Conservation (phyloP, 2,797 vertebrate species). For the Apodemus agrarius region DNA sequence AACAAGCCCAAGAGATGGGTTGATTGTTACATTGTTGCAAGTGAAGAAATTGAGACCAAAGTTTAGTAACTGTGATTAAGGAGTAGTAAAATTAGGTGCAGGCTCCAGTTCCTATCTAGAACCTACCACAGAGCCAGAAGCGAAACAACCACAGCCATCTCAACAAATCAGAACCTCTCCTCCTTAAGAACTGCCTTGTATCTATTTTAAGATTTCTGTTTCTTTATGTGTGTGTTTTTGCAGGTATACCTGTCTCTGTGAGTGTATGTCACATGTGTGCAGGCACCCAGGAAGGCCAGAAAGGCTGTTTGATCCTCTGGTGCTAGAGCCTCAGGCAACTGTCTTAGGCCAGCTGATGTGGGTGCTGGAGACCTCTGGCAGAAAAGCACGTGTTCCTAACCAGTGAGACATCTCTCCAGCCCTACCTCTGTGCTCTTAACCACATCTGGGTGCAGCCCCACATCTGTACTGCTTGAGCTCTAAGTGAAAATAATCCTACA, state of each 20-base stretch:
- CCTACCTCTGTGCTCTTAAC: background rate
- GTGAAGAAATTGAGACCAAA: background rate
- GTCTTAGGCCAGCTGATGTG: background rate
- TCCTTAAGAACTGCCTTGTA: background rate
- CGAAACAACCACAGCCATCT: background rate
- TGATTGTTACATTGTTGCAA: background rate
- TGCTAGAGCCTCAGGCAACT: no score
- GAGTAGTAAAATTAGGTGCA: background rate
- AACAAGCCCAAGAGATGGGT: background rate
- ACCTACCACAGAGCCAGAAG: background rate
- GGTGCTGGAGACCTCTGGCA: background rate
- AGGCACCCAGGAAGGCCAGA: background rate
- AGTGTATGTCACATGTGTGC: background rate
- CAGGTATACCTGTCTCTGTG: background rate
- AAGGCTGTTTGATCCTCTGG: background rate
- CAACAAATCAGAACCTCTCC: background rate
- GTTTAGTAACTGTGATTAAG: background rate
- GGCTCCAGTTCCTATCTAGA: background rate
- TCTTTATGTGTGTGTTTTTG: background rate
- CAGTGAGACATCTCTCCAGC: no score
- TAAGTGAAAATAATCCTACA: background rate
- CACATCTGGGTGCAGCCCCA: background rate
- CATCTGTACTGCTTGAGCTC: background rate
- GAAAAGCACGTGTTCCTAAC: background rate
- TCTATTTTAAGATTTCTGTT: background rate